Evolutionary conservation across 2,888 invertebrate species (phyloP), one percentile per base, ranked within the genome.

Genomic region (Pantelozetes paolii): DNA sequence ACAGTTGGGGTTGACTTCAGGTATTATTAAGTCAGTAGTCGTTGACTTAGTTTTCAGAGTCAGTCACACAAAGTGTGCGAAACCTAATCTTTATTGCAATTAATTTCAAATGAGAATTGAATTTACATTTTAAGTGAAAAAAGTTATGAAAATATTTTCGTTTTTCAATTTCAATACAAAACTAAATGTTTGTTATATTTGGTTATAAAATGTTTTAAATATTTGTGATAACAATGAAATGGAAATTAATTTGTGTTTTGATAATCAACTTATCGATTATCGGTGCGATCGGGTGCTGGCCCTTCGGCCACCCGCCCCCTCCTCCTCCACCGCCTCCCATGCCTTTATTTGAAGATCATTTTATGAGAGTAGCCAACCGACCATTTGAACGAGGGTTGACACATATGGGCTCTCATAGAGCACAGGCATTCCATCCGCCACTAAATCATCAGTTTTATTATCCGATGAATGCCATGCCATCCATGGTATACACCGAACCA

Each of bases 181-280:
- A 45, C 15, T 15, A 45, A 45, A 45, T 11, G 36, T 36, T 36
- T 36, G 36, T 45, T 15, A 45, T 13, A 2, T 15, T 45, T 45
- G 6, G 18, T 13, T 6, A 45, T 13, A 45, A 45, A 45, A 45
- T 45, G 45, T 15, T 45, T 45, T 45, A 45, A 45, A 45, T 45
- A 15, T 9, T 45, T 45, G 6, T 15, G 23, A 15, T 64, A 3
- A 64, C 18, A 64, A 64, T 64, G 64, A 64, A 64, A 64, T 64
- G 64, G 64, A 64, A 64, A 64, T 9, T 36, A 64, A 20, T 36
- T 20, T 36, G 64, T 36, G 64, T 40, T 64, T n/a, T 64, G n/a
- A 64, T 64, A 5, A 20, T 36, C 2, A 36, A 18, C n/a, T 64
- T 32, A 20, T 5, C 30, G 40, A 8, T 20, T 5, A 64, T 64